Evolutionary conservation across 2,888 invertebrate species (phyloP), one percentile per base, ranked within the genome.

Genomic region (Aplocera efformata): DNA sequence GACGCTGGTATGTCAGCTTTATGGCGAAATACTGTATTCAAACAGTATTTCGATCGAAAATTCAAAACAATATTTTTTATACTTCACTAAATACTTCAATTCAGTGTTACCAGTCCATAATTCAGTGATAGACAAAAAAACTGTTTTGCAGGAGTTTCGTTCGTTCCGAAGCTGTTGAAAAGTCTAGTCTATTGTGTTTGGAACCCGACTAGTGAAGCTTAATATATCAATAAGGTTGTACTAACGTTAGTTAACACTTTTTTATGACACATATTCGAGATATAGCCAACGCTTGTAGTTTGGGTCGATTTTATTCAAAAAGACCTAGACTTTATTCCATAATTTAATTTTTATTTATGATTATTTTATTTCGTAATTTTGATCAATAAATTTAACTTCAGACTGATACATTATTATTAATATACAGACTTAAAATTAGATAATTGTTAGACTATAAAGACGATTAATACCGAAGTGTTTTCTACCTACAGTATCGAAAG

Each of bases 201-300:
- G 38, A 34, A 4, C 27, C 17, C 17, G 27, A 2, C 22, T 27
- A 29, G 30, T 27, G 21, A 33, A 34, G 10, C 20, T 39, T 44
- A 39, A 31, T 38, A 20, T 36, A 40, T 28, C 26, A 39, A 7
- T 72, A 71, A 69, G 66, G 48, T 58, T 62, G 48, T 60, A 65
- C 60, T 70, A 71, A 71, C 60, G 55, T 31, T 38, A 36, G 9
- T 32, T 40, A 34, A 28, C 6, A 24, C 11, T 21, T 22, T 29
- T 24, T 10, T 32, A 32, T 27, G 30, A 29, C 29, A 23, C 17
- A 9, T 36, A 29, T 36, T 28, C 39, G 32, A 40, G 29, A 3
- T 10, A 23, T 35, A 41, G 13, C 29, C 26, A 23, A 23, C 10
- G 27, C 23, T 41, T 41, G n/a, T 25, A 30, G 28, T n/a, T 30